Percentiles rank a stretch among this genome's conserved stretches.
Conservation (phyloP, 2,888 invertebrate species). For the Ophraella communa region DNA sequence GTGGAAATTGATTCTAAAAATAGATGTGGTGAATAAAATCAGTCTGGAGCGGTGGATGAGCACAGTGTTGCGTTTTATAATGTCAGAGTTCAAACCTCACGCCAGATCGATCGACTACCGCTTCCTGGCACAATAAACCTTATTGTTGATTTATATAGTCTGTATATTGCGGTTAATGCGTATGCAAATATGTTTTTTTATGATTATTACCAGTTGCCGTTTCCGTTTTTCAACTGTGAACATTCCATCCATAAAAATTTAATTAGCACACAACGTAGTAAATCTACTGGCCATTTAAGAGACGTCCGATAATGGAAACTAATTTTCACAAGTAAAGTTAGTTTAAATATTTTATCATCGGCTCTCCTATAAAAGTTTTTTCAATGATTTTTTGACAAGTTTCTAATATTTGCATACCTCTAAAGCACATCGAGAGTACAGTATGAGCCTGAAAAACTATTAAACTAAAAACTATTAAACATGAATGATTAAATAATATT, state of each 20-base stretch:
- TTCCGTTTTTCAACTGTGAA: not conserved
- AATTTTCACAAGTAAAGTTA: not conserved
- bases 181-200: not conserved
- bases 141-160: not conserved
- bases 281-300: not conserved
- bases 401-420: no score
- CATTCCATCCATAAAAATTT: not conserved
- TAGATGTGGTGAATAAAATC: not conserved
- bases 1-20: not conserved
- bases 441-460: no score
- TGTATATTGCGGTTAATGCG: not conserved
- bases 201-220: not conserved
- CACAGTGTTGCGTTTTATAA: not conserved
- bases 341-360: no score
- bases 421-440: no score
- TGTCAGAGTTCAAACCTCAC: not conserved
- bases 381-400: no score
- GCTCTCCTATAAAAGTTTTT: no score
- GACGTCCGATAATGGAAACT: not conserved
- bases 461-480: no score
- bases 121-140: slow-evolving; percentile 1
- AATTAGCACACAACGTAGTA: not conserved
- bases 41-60: not conserved
- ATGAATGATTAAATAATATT: no score
- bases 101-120: slow-evolving; percentile 1